Evolutionary conservation across 2,888 invertebrate genomes (phyloP), one percentile per base, ranked within the genome.

Genomic region (Tenthredo notha): DNA sequence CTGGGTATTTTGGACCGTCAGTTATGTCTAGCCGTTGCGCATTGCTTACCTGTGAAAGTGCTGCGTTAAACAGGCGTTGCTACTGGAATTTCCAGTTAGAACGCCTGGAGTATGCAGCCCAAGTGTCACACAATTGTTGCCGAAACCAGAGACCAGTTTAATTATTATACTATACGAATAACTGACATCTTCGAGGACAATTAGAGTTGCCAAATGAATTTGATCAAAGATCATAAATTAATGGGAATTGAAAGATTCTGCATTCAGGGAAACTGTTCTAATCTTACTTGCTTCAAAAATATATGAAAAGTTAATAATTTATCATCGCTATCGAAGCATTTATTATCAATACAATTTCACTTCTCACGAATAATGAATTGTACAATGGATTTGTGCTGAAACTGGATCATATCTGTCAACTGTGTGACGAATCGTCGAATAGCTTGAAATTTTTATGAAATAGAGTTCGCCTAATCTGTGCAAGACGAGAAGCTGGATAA

Each of bases 71-170:
- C 77, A 77, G 77, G 77, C 77, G 77, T 54, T 50, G 10, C 18
- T n/a, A n/a, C 47, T 29, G 54, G 77, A 77, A 77, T 77, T 21
- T 77, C 77, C 54, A 77, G 54, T 12, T 54, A 77, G n/a, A 74
- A 89, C 89, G 89, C 90, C 89, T 89, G 88, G 65, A 86, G 87
- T 87, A 87, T 86, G 90, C 89, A 90, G 88, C 89, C 89, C 86
- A 87, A 86, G 86, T 86, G 83, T 88, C 90, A 85, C 78, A 84
- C 87, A 87, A 61, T 80, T 58, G 33, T 54, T 61, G 40, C 80
- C 61, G n/a, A 61, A 80, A 61, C 65, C 43, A 40, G 25, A n/a
- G n/a, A 10, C 18, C 43, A n/a, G 72, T 74, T 74, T 74, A 43
- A 74, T 74, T 43, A 10, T 21, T 72, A 10, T 21, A 10, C n/a